Evolutionary conservation across 30 jellyfish, hydroid and myxozoan species (phyloP).

Genomic region (Rhopilema esculentum): DNA sequence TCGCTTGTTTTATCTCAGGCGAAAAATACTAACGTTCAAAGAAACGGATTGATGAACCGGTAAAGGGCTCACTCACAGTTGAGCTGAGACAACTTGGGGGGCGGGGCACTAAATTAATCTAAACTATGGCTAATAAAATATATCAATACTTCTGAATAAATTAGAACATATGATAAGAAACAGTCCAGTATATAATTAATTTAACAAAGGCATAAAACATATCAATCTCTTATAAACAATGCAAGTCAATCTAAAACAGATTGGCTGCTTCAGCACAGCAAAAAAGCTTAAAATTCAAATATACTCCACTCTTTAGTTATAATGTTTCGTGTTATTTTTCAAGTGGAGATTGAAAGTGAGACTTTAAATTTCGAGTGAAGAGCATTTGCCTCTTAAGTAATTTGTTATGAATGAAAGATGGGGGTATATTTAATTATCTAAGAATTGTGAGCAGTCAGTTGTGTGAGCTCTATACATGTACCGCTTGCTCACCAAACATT

Average conservation of each 20-base stretch:
- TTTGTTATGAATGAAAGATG: background rate
- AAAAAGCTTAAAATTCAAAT: background rate
- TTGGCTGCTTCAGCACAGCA: background rate
- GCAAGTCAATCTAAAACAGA: background rate
- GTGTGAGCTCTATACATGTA: background rate
- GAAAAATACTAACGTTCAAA: too few relatives aligned
- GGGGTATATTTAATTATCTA: background rate
- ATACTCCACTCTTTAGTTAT: background rate
- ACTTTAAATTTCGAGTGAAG: too few relatives aligned
- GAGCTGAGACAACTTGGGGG: background rate
- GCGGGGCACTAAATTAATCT: slow-evolving; percentile 18
- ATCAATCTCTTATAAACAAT: slow-evolving; percentile 42
- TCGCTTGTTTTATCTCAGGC: too few relatives aligned
- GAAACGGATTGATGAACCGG: too few relatives aligned
- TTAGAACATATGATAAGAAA: slow-evolving; percentile 57
- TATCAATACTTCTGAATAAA: slow-evolving; percentile 64
- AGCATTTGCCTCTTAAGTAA: too few relatives aligned
- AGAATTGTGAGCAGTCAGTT: background rate
- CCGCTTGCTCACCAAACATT: background rate
- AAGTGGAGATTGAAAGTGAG: background rate
- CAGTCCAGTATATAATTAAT: slow-evolving; percentile 66
- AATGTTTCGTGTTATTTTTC: background rate
- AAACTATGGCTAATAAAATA: slow-evolving; percentile 34
- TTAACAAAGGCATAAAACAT: slow-evolving; percentile 55
- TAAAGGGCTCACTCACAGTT: background rate